phyloP scores from a whole-genome alignment of 2,888 invertebrate genomes.

The Flexamia atlantica region DNA sequence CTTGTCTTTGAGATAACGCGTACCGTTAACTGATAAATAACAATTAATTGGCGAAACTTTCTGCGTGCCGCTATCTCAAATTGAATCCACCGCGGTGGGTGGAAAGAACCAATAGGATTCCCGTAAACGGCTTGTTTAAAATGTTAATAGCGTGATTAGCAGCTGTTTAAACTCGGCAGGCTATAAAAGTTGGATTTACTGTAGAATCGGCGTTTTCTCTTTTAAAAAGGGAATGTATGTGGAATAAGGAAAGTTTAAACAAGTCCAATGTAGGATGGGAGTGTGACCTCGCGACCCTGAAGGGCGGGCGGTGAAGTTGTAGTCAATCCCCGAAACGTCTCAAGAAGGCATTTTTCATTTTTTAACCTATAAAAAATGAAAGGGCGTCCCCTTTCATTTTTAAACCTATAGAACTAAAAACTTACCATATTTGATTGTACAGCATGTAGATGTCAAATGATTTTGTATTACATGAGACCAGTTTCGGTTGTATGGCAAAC shows the following conservation, averaged over 20 bases:
- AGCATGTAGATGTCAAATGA: too few species aligned
- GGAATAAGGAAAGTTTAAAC: not conserved
- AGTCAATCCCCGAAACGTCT: too few species aligned
- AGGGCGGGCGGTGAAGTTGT: too few species aligned
- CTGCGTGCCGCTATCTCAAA: constrained; percentile 13
- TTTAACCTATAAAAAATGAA: too few species aligned
- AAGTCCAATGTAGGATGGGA: not conserved
- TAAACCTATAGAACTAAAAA: too few species aligned
- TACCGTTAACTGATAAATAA: constrained; percentile 19
- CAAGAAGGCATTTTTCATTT: too few species aligned
- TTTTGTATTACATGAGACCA: too few species aligned
- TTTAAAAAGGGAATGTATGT: not conserved
- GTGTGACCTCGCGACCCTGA: too few species aligned
- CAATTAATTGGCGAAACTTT: constrained; percentile 21
- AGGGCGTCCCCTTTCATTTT: too few species aligned
- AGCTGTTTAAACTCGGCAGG: constrained; percentile 4
- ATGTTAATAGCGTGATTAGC: constrained; percentile 26
- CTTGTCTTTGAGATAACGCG: constrained; percentile 31
- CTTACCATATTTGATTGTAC: too few species aligned
- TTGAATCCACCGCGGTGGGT: constrained; percentile 15
- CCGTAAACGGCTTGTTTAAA: constrained; percentile 33
- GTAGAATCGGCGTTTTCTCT: not conserved
- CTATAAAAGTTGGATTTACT: not conserved
- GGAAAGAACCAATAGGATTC: not conserved
- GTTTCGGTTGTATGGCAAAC: too few species aligned